Conservation (phyloP, 2,113 vertebrate species). For the Chauna torquata region DNA sequence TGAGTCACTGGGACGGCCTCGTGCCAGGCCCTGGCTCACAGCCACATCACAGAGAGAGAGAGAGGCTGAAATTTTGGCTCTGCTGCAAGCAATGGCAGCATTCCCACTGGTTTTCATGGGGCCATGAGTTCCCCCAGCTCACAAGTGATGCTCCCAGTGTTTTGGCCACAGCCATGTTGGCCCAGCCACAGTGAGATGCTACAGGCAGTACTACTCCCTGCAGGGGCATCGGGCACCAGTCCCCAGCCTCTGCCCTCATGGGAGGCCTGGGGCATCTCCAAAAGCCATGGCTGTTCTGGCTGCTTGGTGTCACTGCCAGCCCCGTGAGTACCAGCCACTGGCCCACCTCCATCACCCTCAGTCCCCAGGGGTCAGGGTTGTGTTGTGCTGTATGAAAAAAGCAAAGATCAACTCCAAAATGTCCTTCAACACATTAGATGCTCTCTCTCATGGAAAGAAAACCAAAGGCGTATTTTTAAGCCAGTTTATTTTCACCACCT, state of each 20-base stretch:
- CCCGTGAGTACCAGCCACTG: neutral
- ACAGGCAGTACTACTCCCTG: neutral
- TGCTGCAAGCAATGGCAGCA: neutral
- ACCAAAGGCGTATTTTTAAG: neutral
- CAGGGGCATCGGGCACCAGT: neutral
- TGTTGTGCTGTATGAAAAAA: neutral
- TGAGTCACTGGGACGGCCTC: fast-evolving
- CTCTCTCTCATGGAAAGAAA: neutral
- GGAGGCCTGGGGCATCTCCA: neutral
- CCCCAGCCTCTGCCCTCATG: neutral
- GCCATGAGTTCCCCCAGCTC: neutral
- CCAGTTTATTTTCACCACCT: neutral
- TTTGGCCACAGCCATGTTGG: neutral
- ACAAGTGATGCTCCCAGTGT: fast-evolving
- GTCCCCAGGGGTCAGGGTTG: neutral
- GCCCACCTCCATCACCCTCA: neutral
- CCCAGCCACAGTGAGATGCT: neutral
- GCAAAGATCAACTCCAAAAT: neutral
- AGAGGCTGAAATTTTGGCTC: neutral
- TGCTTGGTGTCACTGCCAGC: fast-evolving
- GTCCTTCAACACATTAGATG: neutral
- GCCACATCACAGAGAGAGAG: neutral
- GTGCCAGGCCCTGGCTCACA: neutral
- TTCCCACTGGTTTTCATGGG: fast-evolving
- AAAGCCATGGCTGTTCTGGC: neutral